These are phyloP conservation scores for Pyrgus malvae DNA, from an alignment of 2,888 invertebrate species.

Conservation along the genomic window DNA sequence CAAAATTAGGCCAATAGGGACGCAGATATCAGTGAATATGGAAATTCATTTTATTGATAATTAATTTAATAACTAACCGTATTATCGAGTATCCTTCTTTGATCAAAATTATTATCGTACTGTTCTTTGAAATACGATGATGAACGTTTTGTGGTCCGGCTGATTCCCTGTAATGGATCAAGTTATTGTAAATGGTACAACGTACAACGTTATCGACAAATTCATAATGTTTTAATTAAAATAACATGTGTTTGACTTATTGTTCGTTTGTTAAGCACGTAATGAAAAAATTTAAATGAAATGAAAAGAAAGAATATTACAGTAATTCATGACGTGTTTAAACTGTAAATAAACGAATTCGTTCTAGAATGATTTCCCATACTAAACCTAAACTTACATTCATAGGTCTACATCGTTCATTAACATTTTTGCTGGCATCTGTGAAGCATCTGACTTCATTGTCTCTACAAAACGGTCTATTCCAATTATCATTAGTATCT, in stretches of 20 bases:
- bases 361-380: too few species aligned
- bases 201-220: too few species aligned
- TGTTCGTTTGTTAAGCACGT: too few species aligned
- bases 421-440: slow-evolving; percentile 15
- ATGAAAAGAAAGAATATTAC: too few species aligned
- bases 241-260: too few species aligned
- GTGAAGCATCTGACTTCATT: slow-evolving; percentile 44
- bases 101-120: background rate
- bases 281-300: too few species aligned
- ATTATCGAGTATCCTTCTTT: slow-evolving; percentile 14
- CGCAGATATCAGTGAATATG: too few species aligned
- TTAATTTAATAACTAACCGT: slow-evolving; percentile 22
- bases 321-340: too few species aligned
- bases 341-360: too few species aligned
- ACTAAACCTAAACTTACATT: background rate
- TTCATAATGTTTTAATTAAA: too few species aligned
- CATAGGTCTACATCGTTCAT: background rate
- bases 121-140: background rate
- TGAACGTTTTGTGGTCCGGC: background rate
- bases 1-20: too few species aligned
- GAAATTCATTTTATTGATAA: slow-evolving; percentile 23
- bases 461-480: slow-evolving; percentile 31
- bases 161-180: background rate
- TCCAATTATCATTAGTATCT: background rate
- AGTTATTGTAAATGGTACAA: slow-evolving; percentile 37